phyloP scores from a whole-genome alignment of 2,797 vertebrate species.

The Enteromius anoplus region DNA sequence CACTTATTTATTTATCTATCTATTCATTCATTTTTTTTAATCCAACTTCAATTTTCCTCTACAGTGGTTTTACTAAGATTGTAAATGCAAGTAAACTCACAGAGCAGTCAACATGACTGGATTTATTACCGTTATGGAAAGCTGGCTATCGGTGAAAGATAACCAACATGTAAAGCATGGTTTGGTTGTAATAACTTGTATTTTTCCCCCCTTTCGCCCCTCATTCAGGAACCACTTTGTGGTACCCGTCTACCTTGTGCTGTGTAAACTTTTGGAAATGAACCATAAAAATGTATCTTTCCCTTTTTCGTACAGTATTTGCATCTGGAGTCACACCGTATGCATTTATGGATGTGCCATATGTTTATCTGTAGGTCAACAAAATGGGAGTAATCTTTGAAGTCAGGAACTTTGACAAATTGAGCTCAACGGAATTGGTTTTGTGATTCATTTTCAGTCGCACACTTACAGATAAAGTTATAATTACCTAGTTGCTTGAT shows the following conservation, averaged over 20 bases:
- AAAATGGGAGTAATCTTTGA: constrained; percentile 43
- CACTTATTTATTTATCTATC: constrained; percentile 81
- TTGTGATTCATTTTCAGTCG: constrained; percentile 28
- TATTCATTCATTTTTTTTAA: constrained; percentile 77
- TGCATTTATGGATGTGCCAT: constrained; percentile 37
- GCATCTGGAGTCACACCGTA: constrained; percentile 50
- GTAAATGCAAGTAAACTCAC: constrained; percentile 78
- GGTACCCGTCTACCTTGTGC: constrained; percentile 57
- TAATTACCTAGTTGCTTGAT: constrained; percentile 18
- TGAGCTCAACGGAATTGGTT: constrained; percentile 38
- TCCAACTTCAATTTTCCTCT: constrained; percentile 84
- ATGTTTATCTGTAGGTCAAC: constrained; percentile 54
- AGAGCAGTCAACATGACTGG: constrained; percentile 72
- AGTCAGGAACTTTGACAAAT: constrained; percentile 41
- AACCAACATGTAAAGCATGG: constrained; percentile 75
- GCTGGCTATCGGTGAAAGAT: constrained; percentile 78
- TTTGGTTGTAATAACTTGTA: constrained; percentile 69
- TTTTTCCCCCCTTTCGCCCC: constrained; percentile 43
- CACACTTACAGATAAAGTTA: constrained; percentile 10
- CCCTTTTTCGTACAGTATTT: constrained; percentile 55
- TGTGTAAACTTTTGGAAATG: constrained; percentile 68
- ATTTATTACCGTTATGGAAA: constrained; percentile 77
- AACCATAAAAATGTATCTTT: constrained; percentile 65
- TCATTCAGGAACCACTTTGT: constrained; percentile 65
- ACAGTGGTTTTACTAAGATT: constrained; percentile 82